Evolutionary conservation across 1,140 invertebrate genomes (phyloP), one percentile per base, ranked within the genome.

Genomic region (Fopius arisanus): DNA sequence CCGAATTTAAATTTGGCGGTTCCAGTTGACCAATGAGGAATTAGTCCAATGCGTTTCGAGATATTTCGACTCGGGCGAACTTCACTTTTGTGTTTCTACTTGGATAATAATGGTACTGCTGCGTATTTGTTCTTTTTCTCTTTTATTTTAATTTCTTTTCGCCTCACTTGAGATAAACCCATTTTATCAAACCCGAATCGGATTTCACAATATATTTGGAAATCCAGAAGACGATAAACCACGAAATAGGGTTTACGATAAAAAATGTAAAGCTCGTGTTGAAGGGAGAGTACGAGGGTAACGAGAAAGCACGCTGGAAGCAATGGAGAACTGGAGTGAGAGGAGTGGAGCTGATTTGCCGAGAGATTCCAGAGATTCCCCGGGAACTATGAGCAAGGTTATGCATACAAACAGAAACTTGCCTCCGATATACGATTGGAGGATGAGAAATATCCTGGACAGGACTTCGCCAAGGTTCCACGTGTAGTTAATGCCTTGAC

Each of bases 331-430:
- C 14, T 59, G 23, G 54, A 28, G 43, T n/a, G 43, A 48, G 43
- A 48, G 14, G 43, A 48, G 54, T 59, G 26, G 26, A 59, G 54
- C 54, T 26, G 54, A 59, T 59, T 59, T 59, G 54, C 54, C 54
- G 14, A 21, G 54, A 59, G 23, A 59, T 59, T 59, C 54, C 54
- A 26, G 54, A 59, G 23, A 59, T 59, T 59, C 54, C 54, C 21
- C 7, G 19, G 19, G 21, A 59, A 59, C 54, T 59, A 59, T 59
- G 54, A 14, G 54, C 54, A 59, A 59, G 54, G 54, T 59, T 59
- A 28, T 59, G 26, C 21, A 59, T 59, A 21, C 23, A 59, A 59
- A 59, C 54, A 59, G 19, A 59, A 59, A 59, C 54, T 59, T 21
- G 54, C 26, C 54, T 59, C 23, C 21, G 54, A 59, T 59, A 59